Base-by-base conservation (phyloP, 2,888 invertebrate species). In the Ophion costatus region DNA sequence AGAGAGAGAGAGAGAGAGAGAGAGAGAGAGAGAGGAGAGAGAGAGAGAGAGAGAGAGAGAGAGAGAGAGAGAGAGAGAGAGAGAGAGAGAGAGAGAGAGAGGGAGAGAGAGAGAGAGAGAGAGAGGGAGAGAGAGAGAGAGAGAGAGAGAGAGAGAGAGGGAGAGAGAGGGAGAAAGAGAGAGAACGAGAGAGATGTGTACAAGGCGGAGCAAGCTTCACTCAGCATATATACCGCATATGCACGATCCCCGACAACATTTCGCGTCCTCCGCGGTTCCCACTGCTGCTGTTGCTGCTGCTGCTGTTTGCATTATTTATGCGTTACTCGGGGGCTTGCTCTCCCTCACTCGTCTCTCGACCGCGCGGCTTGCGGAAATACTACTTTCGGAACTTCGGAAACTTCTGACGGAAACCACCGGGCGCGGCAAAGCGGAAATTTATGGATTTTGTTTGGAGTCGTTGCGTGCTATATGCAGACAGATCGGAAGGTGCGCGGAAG, bases 361-460 rank as follows among this genome's bases (percentile, higher is more conserved):
- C 82, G 82, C 76, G 76, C 51, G 51, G 51, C 63, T 85, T 57
- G 67, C 90, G 91, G 90, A 92, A 92, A 92, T 91, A 92, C 91
- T 91, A 92, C 93, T 93, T 93, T 93, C 90, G 91, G 89, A 92
- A 92, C 90, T 93, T 90, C 87, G 89, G 89, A 91, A 93, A 93
- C 91, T 93, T 92, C 89, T 91, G 93, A 92, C 92, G 92, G 92
- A 92, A 92, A 91, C 91, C 92, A 89, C 91, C 90, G 91, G 90
- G 90, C 91, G 90, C 90, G 89, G 90, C 89, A 89, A 90, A 89
- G 91, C 91, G 91, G 91, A 91, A 92, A 93, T 92, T 93, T 93
- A 93, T 93, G 92, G 92, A 93, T 92, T 93, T 93, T 92, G 92
- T 93, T 93, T 91, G 91, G 91, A 88, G 89, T 90, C 90, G 90